Conservation (phyloP, 2,797 vertebrate genomes). For the Poeciliopsis paucimaculata region DNA sequence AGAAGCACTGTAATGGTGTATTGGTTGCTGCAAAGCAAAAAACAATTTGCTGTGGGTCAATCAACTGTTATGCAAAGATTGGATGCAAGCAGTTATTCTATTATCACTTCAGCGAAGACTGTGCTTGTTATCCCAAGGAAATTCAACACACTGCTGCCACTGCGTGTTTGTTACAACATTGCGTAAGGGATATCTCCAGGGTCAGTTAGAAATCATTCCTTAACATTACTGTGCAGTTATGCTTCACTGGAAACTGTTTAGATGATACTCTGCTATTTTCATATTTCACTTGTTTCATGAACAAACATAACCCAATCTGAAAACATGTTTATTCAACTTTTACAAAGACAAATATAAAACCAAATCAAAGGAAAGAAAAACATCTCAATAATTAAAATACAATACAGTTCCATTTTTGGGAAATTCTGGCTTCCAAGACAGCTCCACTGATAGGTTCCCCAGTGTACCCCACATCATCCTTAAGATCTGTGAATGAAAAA, state of each 20-base stretch:
- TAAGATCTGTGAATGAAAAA: background rate
- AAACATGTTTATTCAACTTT: constrained; percentile 20
- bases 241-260: too few relatives aligned
- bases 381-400: constrained; percentile 4
- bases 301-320: constrained; percentile 12
- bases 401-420: background rate
- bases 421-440: background rate
- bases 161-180: too few relatives aligned
- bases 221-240: background rate
- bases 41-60: background rate
- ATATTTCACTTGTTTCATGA: background rate
- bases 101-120: background rate
- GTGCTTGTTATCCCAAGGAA: background rate
- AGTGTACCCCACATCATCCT: background rate
- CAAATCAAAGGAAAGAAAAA: constrained; percentile 29
- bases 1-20: background rate
- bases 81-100: background rate
- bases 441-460: background rate
- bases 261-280: background rate
- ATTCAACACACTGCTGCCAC: too few relatives aligned
- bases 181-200: too few relatives aligned
- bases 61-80: background rate
- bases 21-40: background rate
- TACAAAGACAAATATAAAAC: constrained; percentile 17
- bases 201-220: background rate